phyloP scores from a whole-genome alignment of 2,888 invertebrate genomes.

The Malachius bipustulatus region DNA sequence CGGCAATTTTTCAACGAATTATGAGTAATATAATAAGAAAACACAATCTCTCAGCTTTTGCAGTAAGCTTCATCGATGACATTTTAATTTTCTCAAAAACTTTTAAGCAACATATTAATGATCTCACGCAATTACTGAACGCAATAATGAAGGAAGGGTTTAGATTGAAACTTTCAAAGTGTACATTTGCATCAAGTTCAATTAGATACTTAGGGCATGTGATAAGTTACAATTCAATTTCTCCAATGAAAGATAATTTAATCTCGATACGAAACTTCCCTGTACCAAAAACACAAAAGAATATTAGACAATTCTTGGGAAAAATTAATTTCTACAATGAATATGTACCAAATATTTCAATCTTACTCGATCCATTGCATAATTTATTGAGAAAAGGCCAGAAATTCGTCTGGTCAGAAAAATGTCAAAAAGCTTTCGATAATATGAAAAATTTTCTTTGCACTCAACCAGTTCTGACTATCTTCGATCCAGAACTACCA shows the following conservation, averaged over 20 bases:
- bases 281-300: slow-evolving; percentile 15
- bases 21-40: slow-evolving; percentile 16
- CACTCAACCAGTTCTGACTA: slow-evolving; percentile 18
- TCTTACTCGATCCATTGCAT: slow-evolving; percentile 17
- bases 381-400: slow-evolving; percentile 16
- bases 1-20: slow-evolving; percentile 19
- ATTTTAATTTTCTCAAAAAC: slow-evolving; percentile 19
- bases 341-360: slow-evolving; percentile 15
- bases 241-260: slow-evolving; percentile 14
- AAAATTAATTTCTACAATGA: slow-evolving; percentile 15
- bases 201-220: slow-evolving; percentile 14
- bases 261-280: no score
- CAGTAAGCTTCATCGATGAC: slow-evolving; percentile 20
- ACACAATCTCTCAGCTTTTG: slow-evolving; percentile 16
- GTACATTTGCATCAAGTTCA: slow-evolving; percentile 12
- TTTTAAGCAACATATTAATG: slow-evolving; percentile 17
- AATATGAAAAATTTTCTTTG: slow-evolving; percentile 15
- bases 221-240: slow-evolving; percentile 11
- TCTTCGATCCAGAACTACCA: slow-evolving; percentile 18
- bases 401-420: slow-evolving; percentile 17
- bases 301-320: slow-evolving; percentile 14
- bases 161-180: slow-evolving; percentile 13
- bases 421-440: slow-evolving; percentile 15
- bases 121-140: slow-evolving; percentile 11
- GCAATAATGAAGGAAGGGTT: slow-evolving; percentile 14